These are phyloP conservation scores for Drymonia ruficornis DNA, from an alignment of 2,888 invertebrate species.

Conservation along the genomic window DNA sequence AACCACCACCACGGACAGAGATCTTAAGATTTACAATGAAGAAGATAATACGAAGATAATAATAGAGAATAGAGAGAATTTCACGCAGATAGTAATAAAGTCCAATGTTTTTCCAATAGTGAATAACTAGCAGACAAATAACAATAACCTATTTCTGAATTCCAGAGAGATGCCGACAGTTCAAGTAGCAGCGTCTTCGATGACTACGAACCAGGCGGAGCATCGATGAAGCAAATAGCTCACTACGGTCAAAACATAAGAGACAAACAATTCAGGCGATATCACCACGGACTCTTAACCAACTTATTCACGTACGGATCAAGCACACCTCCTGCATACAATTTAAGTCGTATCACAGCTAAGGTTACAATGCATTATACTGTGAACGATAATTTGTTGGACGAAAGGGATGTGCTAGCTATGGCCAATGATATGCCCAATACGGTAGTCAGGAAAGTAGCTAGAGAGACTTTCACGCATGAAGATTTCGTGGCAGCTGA, in stretches of 20 bases:
- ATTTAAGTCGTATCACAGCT: conserved; percentile 52
- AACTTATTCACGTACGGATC: conserved; percentile 54
- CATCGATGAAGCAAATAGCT: conserved; percentile 62
- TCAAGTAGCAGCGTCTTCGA: conserved; percentile 10
- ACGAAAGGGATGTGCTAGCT: conserved; percentile 57
- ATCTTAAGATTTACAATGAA: no score
- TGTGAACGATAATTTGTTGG: conserved; percentile 51
- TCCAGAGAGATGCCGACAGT: conserved; percentile 16
- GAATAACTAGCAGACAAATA: no score
- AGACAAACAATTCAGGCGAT: conserved; percentile 58
- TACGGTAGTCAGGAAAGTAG: conserved; percentile 51
- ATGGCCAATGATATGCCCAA: conserved; percentile 63
- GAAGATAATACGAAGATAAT: no score
- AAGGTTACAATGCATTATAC: conserved; percentile 64
- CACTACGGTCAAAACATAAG: conserved; percentile 70
- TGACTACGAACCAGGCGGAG: conserved; percentile 41
- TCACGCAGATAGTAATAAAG: no score
- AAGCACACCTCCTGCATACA: conserved; percentile 51
- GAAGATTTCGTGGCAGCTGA: conserved; percentile 51
- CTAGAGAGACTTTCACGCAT: conserved; percentile 55
- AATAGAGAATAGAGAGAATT: no score
- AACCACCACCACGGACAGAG: no score
- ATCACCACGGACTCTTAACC: conserved; percentile 47
- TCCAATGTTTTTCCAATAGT: no score
- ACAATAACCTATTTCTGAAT: conserved; percentile 7